Conservation (phyloP, 2,797 vertebrate species). For the Mormyrus proboscirostris region DNA sequence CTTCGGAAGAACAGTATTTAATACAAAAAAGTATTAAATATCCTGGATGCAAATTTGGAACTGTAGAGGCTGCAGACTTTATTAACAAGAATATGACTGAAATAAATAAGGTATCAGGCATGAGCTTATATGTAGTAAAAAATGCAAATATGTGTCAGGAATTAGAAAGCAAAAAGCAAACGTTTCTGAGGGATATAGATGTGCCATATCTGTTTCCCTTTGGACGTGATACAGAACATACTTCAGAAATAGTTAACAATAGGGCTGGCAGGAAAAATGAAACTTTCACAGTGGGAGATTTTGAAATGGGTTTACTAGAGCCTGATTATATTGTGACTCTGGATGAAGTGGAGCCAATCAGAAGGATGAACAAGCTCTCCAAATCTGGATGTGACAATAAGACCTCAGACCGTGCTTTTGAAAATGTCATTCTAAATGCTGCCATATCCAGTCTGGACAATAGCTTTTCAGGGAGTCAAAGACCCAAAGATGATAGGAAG, state of each 20-base stretch:
- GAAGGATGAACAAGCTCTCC: not conserved
- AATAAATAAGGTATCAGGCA: not conserved
- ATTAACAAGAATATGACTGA: not conserved
- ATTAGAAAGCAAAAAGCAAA: slow-evolving; percentile 34
- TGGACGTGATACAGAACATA: slow-evolving; percentile 29
- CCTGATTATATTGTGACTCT: slow-evolving; percentile 21
- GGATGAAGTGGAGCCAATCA: slow-evolving; percentile 7
- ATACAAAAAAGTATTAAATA: slow-evolving; percentile 11
- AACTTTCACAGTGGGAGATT: slow-evolving; percentile 34
- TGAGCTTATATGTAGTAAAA: slow-evolving; percentile 15
- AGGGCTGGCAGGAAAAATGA: slow-evolving; percentile 28
- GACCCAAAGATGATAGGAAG: slow-evolving; percentile 35
- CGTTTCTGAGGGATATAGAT: slow-evolving; percentile 30
- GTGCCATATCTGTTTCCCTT: slow-evolving; percentile 29
- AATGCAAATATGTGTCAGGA: slow-evolving; percentile 17
- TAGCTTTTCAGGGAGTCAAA: slow-evolving; percentile 35
- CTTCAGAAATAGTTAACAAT: slow-evolving; percentile 32
- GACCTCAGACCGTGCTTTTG: slow-evolving; percentile 33
- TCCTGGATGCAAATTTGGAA: not conserved
- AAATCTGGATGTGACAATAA: not conserved
- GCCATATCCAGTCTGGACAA: slow-evolving; percentile 22
- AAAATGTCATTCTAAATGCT: slow-evolving; percentile 25
- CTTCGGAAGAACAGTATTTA: slow-evolving; percentile 6
- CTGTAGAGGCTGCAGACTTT: not conserved
- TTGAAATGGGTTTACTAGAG: slow-evolving; percentile 40